These are phyloP conservation scores for Euura saliciscinereae DNA, from an alignment of 1,140 invertebrate species.

Conservation along the genomic window DNA sequence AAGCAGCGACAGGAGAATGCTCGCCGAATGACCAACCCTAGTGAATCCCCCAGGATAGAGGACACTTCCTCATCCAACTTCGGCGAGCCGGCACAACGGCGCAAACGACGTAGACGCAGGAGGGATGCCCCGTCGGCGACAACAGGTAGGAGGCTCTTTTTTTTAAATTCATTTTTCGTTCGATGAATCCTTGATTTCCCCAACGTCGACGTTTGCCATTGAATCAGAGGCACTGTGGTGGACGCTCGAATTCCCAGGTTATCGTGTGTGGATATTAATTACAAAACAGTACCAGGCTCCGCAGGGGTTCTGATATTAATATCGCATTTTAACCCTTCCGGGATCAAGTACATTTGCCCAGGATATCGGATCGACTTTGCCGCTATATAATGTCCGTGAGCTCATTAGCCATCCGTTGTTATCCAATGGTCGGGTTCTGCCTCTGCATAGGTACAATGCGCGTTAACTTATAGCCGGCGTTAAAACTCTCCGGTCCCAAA, in stretches of 20 bases:
- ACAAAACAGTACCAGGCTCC: too few relatives aligned
- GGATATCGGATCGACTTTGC: background rate
- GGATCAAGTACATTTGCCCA: background rate
- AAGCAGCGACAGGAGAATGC: constrained; percentile 41
- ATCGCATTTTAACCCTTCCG: background rate
- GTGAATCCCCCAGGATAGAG: constrained; percentile 21
- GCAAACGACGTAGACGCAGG: constrained; percentile 32
- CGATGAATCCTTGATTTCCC: too few relatives aligned
- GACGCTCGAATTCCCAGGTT: too few relatives aligned
- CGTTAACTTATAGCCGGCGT: too few relatives aligned
- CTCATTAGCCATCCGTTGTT: background rate
- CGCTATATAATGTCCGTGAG: background rate
- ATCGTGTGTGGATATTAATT: too few relatives aligned
- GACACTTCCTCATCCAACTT: constrained; percentile 43
- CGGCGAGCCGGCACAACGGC: constrained; percentile 31
- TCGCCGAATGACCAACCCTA: constrained; percentile 14
- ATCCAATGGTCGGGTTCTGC: background rate
- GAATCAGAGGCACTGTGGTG: too few relatives aligned
- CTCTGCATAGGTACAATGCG: background rate
- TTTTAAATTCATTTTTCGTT: too few relatives aligned
- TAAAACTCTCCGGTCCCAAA: too few relatives aligned
- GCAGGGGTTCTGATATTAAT: background rate
- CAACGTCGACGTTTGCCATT: too few relatives aligned
- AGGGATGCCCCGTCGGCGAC: constrained; percentile 28
- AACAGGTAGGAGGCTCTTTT: constrained; percentile 35